Conservation (phyloP, 2,113 vertebrate species). For the Leucopsar rothschildi region DNA sequence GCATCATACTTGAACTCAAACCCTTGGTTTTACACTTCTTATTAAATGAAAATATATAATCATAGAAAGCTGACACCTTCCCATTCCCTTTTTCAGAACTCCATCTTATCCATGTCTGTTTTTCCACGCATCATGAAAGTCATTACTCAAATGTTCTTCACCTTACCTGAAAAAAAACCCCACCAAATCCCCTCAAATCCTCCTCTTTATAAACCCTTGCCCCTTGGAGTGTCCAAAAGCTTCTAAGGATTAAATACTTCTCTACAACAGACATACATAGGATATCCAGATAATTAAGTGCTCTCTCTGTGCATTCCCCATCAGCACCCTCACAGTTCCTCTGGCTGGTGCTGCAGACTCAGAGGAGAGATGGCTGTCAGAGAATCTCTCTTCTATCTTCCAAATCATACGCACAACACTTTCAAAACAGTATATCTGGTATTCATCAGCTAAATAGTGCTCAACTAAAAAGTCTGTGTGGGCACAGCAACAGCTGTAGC, state of each 20-base stretch:
- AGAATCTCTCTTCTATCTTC: background rate
- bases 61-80: background rate
- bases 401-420: background rate
- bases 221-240: background rate
- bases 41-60: background rate
- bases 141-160: background rate
- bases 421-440: background rate
- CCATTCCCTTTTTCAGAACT: background rate
- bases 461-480: background rate
- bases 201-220: background rate
- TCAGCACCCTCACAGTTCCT: background rate
- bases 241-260: background rate
- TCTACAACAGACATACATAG: rapidly evolving
- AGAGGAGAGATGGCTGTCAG: background rate
- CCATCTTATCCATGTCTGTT: background rate
- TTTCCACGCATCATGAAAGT: background rate
- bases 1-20: background rate
- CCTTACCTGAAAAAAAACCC: background rate
- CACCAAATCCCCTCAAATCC: background rate
- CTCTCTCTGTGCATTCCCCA: background rate
- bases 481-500: background rate
- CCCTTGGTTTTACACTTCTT: background rate
- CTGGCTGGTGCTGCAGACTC: background rate
- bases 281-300: background rate
- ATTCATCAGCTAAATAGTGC: background rate